Evolutionary conservation across 1,140 invertebrate genomes (phyloP).

Genomic region (Bathynomus jamesi): DNA sequence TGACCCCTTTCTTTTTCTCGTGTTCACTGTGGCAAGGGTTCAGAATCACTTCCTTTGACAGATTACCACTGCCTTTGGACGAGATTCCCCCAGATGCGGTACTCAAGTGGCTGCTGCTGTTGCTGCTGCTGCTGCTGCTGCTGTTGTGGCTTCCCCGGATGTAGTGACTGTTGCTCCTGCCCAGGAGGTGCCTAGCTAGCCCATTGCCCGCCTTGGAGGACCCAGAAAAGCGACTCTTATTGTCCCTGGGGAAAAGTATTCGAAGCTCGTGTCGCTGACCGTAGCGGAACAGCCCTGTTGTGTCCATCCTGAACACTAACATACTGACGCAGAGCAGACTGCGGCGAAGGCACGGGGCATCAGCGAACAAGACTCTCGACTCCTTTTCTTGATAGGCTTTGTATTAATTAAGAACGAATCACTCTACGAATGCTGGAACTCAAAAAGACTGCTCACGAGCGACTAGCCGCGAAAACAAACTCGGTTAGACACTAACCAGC

Average conservation of each 20-base stretch:
- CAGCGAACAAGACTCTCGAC: no score
- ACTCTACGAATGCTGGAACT: no score
- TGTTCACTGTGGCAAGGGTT: background rate
- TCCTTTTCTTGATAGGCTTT: no score
- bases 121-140: background rate
- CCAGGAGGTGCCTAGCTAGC: background rate
- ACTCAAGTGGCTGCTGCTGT: background rate
- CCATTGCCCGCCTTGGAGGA: background rate
- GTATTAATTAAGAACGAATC: no score
- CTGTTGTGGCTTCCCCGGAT: background rate
- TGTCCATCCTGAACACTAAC: background rate
- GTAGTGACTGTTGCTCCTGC: background rate
- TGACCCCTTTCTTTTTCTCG: background rate
- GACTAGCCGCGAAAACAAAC: no score
- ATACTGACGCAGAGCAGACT: background rate
- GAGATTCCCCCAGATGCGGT: background rate
- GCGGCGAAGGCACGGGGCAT: background rate
- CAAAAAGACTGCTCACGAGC: no score
- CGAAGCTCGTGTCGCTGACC: background rate
- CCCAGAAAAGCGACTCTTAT: background rate
- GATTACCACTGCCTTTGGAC: background rate
- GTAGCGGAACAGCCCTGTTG: background rate
- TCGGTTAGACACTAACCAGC: no score
- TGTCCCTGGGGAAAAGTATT: background rate
- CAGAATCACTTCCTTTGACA: background rate